These are phyloP conservation scores for Odobenus rosmarus DNA, from an alignment of 2,113 vertebrate genomes.

Conservation along the genomic window DNA sequence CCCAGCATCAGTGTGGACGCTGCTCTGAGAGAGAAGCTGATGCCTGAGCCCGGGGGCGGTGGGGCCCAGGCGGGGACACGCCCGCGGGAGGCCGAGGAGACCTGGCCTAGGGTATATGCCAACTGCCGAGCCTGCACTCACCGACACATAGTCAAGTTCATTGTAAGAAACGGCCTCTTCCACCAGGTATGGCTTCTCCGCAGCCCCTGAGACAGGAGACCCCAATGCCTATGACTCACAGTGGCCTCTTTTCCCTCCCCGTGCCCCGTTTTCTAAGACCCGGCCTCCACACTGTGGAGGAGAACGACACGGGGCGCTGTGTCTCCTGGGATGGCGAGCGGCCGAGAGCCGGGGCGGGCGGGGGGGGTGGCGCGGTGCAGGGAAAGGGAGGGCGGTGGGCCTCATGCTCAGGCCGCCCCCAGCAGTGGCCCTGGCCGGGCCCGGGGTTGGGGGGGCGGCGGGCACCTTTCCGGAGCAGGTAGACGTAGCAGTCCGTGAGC, in stretches of 20 bases:
- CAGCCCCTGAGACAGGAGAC: conserved; percentile 90
- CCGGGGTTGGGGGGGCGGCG: neutral
- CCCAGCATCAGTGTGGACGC: neutral
- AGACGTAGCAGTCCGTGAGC: conserved; percentile 96
- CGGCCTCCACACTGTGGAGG: accelerated
- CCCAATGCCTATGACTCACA: neutral
- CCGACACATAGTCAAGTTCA: conserved; percentile 97
- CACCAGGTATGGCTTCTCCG: conserved; percentile 97
- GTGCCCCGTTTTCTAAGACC: neutral
- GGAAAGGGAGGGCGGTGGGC: accelerated
- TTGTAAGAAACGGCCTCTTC: conserved; percentile 97
- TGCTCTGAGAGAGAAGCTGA: neutral
- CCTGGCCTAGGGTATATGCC: accelerated
- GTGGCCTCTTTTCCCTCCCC: neutral
- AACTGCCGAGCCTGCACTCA: conserved; percentile 82
- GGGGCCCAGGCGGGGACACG: neutral
- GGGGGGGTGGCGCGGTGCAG: accelerated
- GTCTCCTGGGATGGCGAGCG: neutral
- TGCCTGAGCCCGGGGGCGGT: accelerated
- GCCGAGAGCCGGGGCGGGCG: neutral
- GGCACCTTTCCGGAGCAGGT: conserved; percentile 96
- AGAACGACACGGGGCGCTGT: accelerated
- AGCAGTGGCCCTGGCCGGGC: neutral
- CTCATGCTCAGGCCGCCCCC: neutral
- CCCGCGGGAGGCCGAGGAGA: neutral